Evolutionary conservation across 1,140 invertebrate species (phyloP).

Genomic region (Platorchestia sp.): DNA sequence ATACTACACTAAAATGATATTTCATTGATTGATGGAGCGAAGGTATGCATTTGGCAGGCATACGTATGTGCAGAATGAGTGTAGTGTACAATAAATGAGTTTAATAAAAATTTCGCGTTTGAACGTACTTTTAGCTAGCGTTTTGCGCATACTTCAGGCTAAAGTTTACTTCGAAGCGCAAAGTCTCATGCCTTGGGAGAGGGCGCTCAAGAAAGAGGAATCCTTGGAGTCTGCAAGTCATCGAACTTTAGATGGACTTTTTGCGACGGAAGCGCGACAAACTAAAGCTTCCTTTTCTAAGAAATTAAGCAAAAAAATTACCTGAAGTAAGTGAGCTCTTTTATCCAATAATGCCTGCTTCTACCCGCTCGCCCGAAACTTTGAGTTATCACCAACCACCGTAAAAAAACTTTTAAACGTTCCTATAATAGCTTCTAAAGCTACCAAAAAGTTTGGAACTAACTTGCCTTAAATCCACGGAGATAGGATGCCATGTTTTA

Average conservation of each 20-base stretch:
- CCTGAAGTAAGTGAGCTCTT: constrained; percentile 10
- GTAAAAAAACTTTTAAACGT: constrained; percentile 34
- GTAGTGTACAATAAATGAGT: too few relatives aligned
- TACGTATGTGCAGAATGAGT: too few relatives aligned
- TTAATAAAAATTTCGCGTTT: too few relatives aligned
- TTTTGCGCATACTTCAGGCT: too few relatives aligned
- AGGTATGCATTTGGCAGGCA: too few relatives aligned
- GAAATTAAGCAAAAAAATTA: background rate
- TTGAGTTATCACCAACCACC: constrained; percentile 20
- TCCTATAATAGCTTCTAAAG: constrained; percentile 36
- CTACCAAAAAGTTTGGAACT: constrained; percentile 13
- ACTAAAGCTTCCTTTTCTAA: background rate
- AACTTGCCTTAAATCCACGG: constrained; percentile 15
- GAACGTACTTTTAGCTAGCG: too few relatives aligned
- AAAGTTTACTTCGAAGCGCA: too few relatives aligned
- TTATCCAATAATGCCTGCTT: constrained; percentile 8
- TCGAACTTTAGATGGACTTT: background rate
- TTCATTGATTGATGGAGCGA: too few relatives aligned
- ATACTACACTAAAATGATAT: too few relatives aligned
- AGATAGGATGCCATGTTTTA: background rate
- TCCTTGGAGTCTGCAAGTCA: background rate
- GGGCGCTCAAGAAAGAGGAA: background rate
- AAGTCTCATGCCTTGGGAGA: background rate
- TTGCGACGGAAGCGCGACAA: background rate
- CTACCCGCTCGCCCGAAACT: constrained; percentile 11